Evolutionary conservation across 2,888 invertebrate species (phyloP).

Genomic region (Venusia cambrica): DNA sequence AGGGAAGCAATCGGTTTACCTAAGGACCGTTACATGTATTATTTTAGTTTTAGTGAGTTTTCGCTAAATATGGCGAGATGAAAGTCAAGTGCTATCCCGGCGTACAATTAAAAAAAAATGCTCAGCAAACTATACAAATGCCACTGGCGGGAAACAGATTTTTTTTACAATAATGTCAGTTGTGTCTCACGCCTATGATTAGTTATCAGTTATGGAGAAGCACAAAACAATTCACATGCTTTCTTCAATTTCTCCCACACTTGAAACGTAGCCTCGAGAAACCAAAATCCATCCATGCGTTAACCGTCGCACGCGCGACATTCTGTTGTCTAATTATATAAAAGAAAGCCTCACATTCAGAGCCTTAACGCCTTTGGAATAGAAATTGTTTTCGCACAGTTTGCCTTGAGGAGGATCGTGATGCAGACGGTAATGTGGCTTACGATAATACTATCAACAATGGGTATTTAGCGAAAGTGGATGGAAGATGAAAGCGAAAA

Average conservation of each 20-base stretch:
- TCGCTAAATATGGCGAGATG: no score
- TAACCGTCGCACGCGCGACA: slow-evolving; percentile 35
- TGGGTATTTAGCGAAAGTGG: slow-evolving; percentile 44
- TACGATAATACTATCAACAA: slow-evolving; percentile 38
- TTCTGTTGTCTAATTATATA: slow-evolving; percentile 40
- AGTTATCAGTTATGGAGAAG: slow-evolving; percentile 11
- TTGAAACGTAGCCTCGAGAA: slow-evolving; percentile 14
- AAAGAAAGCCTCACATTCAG: slow-evolving; percentile 36
- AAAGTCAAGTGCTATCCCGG: no score
- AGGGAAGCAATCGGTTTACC: no score
- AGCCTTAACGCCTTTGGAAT: slow-evolving; percentile 8
- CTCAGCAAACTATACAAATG: no score
- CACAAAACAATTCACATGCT: slow-evolving; percentile 13
- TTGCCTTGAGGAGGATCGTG: slow-evolving; percentile 33
- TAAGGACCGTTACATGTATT: no score
- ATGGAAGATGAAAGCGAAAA: slow-evolving; percentile 39
- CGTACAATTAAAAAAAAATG: no score
- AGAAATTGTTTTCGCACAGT: slow-evolving; percentile 18
- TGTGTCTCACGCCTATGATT: slow-evolving; percentile 10
- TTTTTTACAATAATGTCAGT: no score
- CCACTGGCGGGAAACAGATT: no score
- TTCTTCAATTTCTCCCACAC: slow-evolving; percentile 23
- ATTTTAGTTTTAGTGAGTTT: no score
- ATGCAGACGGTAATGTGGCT: slow-evolving; percentile 28
- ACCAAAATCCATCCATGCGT: slow-evolving; percentile 28